These are phyloP conservation scores for Cheirogaleus medius DNA, from an alignment of 2,113 vertebrate species.

Conservation along the genomic window DNA sequence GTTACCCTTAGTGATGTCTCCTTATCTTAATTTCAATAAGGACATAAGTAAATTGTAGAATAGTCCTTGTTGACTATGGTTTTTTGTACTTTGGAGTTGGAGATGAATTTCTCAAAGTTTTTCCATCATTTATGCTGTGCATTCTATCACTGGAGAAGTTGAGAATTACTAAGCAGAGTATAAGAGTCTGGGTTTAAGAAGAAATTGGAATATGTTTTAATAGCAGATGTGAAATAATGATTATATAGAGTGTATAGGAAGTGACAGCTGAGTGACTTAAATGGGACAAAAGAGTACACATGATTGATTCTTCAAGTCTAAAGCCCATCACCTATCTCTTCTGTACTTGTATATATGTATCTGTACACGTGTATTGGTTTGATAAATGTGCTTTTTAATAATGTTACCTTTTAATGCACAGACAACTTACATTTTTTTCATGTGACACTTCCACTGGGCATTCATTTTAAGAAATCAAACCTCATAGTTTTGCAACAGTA, in stretches of 20 bases:
- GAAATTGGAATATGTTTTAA: constrained; percentile 3
- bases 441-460: neutral
- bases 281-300: neutral
- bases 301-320: neutral
- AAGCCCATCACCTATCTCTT: neutral
- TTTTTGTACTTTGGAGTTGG: constrained; percentile 44
- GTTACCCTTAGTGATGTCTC: constrained; percentile 40
- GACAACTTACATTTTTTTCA: neutral
- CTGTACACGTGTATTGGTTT: neutral
- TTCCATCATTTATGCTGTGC: constrained; percentile 43
- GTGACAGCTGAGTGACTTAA: neutral
- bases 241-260: neutral
- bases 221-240: neutral
- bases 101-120: constrained; percentile 51
- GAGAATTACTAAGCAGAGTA: constrained; percentile 19
- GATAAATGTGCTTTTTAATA: neutral
- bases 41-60: constrained; percentile 63
- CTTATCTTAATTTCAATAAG: constrained; percentile 64
- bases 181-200: neutral
- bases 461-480: neutral
- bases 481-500: neutral
- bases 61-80: constrained; percentile 40
- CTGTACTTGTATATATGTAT: neutral
- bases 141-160: constrained; percentile 12
- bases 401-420: neutral